Evolutionary conservation across 2,113 vertebrate species (phyloP), one percentile per base, ranked within the genome.

Genomic region (Chauna torquata): DNA sequence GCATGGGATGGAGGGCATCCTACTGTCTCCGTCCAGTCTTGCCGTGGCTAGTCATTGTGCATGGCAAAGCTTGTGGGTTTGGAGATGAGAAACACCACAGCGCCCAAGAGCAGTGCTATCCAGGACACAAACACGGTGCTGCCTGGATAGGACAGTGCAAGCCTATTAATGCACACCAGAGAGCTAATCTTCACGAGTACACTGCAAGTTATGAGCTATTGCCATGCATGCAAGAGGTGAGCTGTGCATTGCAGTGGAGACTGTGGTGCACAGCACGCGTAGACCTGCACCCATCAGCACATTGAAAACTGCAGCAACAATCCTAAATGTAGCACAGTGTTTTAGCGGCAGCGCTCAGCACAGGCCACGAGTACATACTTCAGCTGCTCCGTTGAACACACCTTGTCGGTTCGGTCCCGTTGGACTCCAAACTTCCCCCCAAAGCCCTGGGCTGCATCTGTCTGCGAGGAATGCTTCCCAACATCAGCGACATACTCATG

Each of bases 341-440:
- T 52, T 42, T 3, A 57, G 71, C 22, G 42, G 16, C 36, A 72
- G 58, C 62, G 34, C 20, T 3, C 15, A 85, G 28, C n/a, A 17
- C 47, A 40, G 42, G 17, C 23, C 1, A 0, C 54, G 27, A 11
- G 50, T 1, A 10, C 0, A 0, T 0, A 7, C 50, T 16, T 34
- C 3, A 47, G 66, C 54, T 18, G 28, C 49, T 6, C 42, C 12
- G 18, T 34, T 61, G 74, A 71, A 52, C 98, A 88, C 68, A 99
- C 99, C 98, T 99, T 99, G 96, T 99, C 99, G 0, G 98, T 97
- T 6, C 99, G 98, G 86, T 99, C 99, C 96, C 97, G 98, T 97
- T 99, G 98, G 23, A 99, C 98, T 17, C 99, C 99, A 0, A 97
- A 99, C 95, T 99, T 99, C 8, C 99, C 99, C 0, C 99, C 99